phyloP scores from a whole-genome alignment of 2,888 invertebrate species.

The Amiota mariae region DNA sequence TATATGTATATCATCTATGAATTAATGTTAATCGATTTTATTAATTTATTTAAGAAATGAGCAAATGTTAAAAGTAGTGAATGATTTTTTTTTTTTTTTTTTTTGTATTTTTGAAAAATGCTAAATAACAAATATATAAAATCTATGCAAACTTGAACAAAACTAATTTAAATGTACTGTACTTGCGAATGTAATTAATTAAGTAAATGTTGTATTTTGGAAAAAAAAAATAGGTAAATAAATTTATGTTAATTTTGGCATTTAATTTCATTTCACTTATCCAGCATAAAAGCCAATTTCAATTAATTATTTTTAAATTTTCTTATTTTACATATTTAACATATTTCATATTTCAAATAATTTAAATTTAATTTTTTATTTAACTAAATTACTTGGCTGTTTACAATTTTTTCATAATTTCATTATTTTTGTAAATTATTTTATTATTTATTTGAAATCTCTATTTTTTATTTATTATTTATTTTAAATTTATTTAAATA shows the following conservation, averaged over 20 bases:
- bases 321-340: background rate
- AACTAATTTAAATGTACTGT: slow-evolving; percentile 21
- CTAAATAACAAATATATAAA: no score
- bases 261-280: slow-evolving; percentile 19
- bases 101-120: background rate
- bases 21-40: no score
- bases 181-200: no score
- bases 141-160: slow-evolving; percentile 43
- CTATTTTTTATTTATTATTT: slow-evolving; percentile 28
- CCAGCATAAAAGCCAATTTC: slow-evolving; percentile 1
- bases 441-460: slow-evolving; percentile 4
- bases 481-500: slow-evolving; percentile 25
- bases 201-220: background rate
- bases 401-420: slow-evolving; percentile 17
- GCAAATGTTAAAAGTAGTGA: background rate
- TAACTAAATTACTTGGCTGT: background rate
- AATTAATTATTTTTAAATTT: slow-evolving; percentile 6
- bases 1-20: no score
- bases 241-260: background rate
- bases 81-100: background rate
- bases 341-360: background rate
- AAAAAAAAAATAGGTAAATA: no score
- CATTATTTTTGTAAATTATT: slow-evolving; percentile 34
- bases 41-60: background rate
- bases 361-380: background rate